phyloP scores from a whole-genome alignment of 2,797 vertebrate genomes.

The Clamator glandarius region DNA sequence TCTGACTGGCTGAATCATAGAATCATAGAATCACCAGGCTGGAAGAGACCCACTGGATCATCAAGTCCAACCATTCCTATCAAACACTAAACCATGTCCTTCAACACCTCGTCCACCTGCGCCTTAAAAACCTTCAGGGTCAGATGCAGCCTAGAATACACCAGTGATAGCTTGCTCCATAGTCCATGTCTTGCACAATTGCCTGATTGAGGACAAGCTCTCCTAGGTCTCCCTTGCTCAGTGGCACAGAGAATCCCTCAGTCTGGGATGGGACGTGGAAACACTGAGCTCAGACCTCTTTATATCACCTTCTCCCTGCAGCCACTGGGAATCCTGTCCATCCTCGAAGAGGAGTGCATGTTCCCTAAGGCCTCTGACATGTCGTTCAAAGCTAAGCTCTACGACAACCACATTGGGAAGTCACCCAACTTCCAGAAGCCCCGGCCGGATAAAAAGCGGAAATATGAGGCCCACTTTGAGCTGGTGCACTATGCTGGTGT shows the following conservation, averaged over 20 bases:
- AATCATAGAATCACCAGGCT: too few species aligned
- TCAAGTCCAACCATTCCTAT: too few species aligned
- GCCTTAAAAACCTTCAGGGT: too few species aligned
- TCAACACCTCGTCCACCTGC: too few species aligned
- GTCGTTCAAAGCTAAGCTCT: conserved; percentile 93
- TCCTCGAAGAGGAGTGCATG: conserved; percentile 98
- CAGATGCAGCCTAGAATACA: background rate
- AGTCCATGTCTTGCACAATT: background rate
- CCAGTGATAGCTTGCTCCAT: background rate
- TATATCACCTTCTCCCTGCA: conserved; percentile 53
- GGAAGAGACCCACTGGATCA: too few species aligned
- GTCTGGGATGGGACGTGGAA: background rate
- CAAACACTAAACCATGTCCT: too few species aligned
- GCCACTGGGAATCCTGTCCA: conserved; percentile 94
- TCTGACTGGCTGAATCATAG: background rate
- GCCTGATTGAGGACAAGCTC: background rate
- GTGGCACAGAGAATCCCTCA: background rate
- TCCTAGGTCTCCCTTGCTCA: background rate
- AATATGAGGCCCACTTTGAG: conserved; percentile 93
- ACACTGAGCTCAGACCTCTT: background rate
- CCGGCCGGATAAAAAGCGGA: conserved; percentile 90
- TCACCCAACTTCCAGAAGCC: conserved; percentile 94
- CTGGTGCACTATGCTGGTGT: conserved; percentile 93
- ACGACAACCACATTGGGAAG: conserved; percentile 93
- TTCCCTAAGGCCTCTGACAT: conserved; percentile 92